Base-by-base conservation (phyloP, 2,888 invertebrate genomes). In the Timandra comae region DNA sequence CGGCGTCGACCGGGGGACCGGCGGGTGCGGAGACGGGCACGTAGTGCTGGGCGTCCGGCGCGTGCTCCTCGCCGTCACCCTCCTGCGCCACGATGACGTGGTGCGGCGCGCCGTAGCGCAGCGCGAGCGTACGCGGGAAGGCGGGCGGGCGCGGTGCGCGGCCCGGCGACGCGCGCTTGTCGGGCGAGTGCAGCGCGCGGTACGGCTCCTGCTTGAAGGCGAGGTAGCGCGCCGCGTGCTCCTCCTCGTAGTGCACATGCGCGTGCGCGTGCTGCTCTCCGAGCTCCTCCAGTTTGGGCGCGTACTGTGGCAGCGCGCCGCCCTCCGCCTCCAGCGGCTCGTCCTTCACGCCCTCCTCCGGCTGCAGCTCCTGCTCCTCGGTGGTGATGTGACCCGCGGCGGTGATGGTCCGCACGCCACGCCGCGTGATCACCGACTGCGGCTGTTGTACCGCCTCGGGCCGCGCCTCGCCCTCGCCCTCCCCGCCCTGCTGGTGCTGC, bases 351-450 rank as follows among this genome's bases (percentile, higher is more conserved):
- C 73, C 73, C 5, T 74, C 77, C 30, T 79, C 81, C 25, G 46
- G 30, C 7, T 52, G 47, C 30, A 60, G 52, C 33, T 68, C 63
- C 4, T 16, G 16, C 27, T 62, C 68, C 16, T 59, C 63, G 20
- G 63, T 74, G 19, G 84, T 88, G 38, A 89, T 89, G 57, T 89
- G 89, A 2, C 89, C 89, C 25, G 89, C 82, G 6, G 89, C 80
- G 11, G 89, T 89, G 53, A 90, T 90, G 16, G 89, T 89, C 29
- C 89, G 79, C 29, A 88, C 77, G 40, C 84, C 81, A 33, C 88
- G 82, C 6, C 88, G 80, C 13, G 88, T 89, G 59, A 89, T 89
- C 10, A 89, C 89, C 8, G 82, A 78, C 36, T 70, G 73, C n/a
- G 61, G 56, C 34, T 64, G 71, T 29, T 79, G 73, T 46, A 38